These are phyloP conservation scores for Ophioninae sp. DNA, from an alignment of 2,888 invertebrate genomes.

Conservation along the genomic window DNA sequence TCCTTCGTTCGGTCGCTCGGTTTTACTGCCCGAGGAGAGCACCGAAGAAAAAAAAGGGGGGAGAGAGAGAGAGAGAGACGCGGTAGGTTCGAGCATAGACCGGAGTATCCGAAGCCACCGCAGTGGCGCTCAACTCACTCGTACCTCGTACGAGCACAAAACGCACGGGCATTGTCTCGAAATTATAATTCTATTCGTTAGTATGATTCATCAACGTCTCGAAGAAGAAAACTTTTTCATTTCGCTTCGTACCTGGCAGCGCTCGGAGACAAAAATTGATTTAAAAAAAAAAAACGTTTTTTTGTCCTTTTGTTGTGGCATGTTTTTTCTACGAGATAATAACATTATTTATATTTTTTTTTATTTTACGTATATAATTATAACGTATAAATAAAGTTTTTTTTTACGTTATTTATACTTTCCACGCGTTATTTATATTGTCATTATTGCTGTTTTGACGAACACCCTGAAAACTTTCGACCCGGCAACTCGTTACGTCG, in stretches of 20 bases:
- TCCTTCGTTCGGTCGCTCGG: not conserved
- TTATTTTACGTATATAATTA: no score
- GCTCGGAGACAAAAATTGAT: not conserved
- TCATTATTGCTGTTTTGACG: no score
- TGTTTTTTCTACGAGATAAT: no score
- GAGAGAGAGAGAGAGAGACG: constrained; percentile 12
- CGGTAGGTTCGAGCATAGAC: constrained; percentile 6
- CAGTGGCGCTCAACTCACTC: constrained; percentile 22
- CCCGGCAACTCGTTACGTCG: no score
- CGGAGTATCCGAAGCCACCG: constrained; percentile 21
- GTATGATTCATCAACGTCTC: not conserved
- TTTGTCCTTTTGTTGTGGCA: no score
- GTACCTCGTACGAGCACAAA: not conserved
- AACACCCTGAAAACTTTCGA: no score
- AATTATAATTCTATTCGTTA: not conserved
- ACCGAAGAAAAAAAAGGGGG: not conserved
- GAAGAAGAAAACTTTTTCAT: not conserved
- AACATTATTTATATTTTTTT: no score
- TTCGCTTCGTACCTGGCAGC: not conserved
- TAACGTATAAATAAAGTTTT: no score
- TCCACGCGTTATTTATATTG: no score
- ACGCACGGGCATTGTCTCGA: not conserved
- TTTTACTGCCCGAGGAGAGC: constrained; percentile 40
- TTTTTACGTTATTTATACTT: not conserved
- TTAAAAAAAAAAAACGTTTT: not conserved